Evolutionary conservation across 1,140 invertebrate species (phyloP).

Genomic region (Drosophila navojoa): DNA sequence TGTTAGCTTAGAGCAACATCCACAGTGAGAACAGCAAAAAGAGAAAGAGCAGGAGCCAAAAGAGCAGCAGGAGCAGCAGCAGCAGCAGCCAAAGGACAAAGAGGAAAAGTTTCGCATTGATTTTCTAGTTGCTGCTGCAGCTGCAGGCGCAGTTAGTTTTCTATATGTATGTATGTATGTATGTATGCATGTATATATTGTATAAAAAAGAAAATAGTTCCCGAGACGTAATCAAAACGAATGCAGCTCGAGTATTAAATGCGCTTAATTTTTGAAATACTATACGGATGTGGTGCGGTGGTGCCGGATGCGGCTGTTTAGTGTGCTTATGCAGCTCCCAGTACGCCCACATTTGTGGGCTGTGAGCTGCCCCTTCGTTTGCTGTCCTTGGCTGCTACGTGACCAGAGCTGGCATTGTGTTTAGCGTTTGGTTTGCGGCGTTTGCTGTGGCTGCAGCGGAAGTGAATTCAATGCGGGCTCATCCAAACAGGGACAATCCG

Average conservation of each 20-base stretch:
- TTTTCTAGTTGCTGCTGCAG: constrained; percentile 40
- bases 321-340: constrained; percentile 43
- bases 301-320: constrained; percentile 47
- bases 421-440: constrained; percentile 42
- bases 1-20: constrained; percentile 29
- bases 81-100: constrained; percentile 4
- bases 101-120: constrained; percentile 60
- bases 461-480: constrained; percentile 72
- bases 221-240: constrained; percentile 62
- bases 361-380: constrained; percentile 15
- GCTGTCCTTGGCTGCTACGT: constrained; percentile 46
- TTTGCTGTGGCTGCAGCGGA: constrained; percentile 40
- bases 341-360: constrained; percentile 2
- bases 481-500: constrained; percentile 37
- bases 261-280: constrained; percentile 68
- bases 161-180: not conserved
- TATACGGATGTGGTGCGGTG: constrained; percentile 32
- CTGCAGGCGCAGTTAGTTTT: constrained; percentile 12
- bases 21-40: not conserved
- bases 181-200: too few relatives aligned
- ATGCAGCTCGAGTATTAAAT: constrained; percentile 63
- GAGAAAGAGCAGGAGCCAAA: not conserved
- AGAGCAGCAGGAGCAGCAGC: too few relatives aligned
- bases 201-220: constrained; percentile 25
- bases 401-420: constrained; percentile 52